phyloP scores from a whole-genome alignment of 2,888 invertebrate species.

The Dyspetes luteomarginatus region DNA sequence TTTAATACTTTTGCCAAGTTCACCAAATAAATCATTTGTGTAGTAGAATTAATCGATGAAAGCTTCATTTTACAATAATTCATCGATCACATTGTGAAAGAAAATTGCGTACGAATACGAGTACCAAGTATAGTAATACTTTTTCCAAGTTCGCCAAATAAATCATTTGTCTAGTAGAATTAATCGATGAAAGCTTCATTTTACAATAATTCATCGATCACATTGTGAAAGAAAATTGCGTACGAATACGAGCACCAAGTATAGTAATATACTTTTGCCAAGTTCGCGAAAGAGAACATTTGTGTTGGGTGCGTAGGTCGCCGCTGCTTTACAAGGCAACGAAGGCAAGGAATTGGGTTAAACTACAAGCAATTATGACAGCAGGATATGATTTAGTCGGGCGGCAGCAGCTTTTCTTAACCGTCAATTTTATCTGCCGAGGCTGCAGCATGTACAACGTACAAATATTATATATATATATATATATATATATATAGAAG shows the following conservation, averaged over 20 bases:
- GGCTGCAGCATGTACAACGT: background rate
- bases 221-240: background rate
- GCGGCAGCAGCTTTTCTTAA: constrained; percentile 71
- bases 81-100: background rate
- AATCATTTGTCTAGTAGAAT: too few relatives aligned
- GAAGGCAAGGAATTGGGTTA: constrained; percentile 75
- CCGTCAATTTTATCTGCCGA: constrained; percentile 71
- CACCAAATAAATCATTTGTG: background rate
- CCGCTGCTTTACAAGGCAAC: constrained; percentile 55
- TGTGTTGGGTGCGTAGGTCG: constrained; percentile 61
- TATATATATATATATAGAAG: background rate
- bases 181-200: background rate
- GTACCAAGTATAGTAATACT: too few relatives aligned
- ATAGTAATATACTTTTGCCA: background rate
- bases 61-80: background rate
- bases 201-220: background rate
- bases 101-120: background rate
- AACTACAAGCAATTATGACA: constrained; percentile 77
- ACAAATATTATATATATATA: constrained; percentile 28
- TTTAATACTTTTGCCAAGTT: too few relatives aligned
- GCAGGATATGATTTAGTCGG: constrained; percentile 77
- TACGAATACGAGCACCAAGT: background rate
- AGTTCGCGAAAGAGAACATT: background rate
- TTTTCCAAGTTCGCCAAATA: too few relatives aligned
- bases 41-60: background rate